These are phyloP conservation scores for Melanotaenia trifasciata DNA, from an alignment of 2,797 vertebrate genomes.

Conservation along the genomic window DNA sequence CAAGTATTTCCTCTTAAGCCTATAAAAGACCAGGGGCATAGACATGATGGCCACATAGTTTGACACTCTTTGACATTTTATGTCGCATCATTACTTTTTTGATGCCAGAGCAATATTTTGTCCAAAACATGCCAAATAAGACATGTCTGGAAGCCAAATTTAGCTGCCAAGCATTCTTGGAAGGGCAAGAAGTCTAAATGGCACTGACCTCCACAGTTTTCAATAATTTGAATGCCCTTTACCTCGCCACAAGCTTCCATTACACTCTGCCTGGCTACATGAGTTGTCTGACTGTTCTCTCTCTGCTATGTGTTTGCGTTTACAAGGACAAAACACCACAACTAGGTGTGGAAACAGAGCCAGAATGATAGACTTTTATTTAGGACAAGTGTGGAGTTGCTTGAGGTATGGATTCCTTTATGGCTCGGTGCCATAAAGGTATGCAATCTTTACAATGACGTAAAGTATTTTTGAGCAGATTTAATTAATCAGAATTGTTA, in stretches of 20 bases:
- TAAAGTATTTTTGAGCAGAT: neutral
- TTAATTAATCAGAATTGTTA: neutral
- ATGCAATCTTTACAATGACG: neutral
- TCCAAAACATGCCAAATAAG: conserved; percentile 33
- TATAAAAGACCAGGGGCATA: conserved; percentile 30
- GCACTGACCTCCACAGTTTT: conserved; percentile 1
- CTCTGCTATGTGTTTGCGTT: conserved; percentile 8
- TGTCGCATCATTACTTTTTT: conserved; percentile 22
- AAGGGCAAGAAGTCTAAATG: conserved; percentile 18
- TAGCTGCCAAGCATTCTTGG: conserved; percentile 9
- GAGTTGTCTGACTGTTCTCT: neutral
- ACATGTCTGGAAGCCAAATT: conserved; percentile 7
- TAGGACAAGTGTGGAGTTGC: neutral
- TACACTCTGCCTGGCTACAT: conserved; percentile 10
- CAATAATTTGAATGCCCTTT: conserved; percentile 25
- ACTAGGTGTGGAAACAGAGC: neutral
- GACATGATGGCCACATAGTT: conserved; percentile 32
- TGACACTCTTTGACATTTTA: conserved; percentile 36
- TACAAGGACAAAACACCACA: conserved; percentile 18
- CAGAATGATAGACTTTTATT: conserved; percentile 5
- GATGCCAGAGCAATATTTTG: conserved; percentile 16
- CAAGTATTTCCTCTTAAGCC: conserved; percentile 50
- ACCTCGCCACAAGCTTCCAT: conserved; percentile 3
- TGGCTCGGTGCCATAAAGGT: neutral
- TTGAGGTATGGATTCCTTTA: neutral